Evolutionary conservation across 2,797 vertebrate species (phyloP), one percentile per base, ranked within the genome.

Genomic region (Alosa sapidissima): DNA sequence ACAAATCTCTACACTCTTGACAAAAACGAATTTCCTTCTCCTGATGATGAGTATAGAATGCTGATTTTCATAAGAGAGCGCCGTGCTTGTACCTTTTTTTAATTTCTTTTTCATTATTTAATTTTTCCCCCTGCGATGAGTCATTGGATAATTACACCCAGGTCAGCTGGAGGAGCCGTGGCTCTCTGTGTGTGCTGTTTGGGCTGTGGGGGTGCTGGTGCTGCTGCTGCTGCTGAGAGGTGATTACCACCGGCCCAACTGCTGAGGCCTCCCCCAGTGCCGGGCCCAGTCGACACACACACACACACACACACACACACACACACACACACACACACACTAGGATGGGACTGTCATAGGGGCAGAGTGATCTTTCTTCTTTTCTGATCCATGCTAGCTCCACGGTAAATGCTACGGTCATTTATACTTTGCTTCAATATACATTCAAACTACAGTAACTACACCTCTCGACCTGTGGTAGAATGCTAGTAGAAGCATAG

Each of bases 131-230:
- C 62, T 72, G 54, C 86, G 88, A 89, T 89, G 88, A 87, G 82
- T 90, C 88, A 89, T 87, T 86, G 36, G 83, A 51, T 87, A 86
- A 87, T 91, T 89, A 85, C 47, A 41, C 85, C 41, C 81, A 72
- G 51, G 82, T 83, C 82, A 82, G 60, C 19, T 47, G 6, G 16
- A 19, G 72, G 72, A 19, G 41, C 36, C 47, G 41, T 78, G 6
- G 36, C 72, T 16, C 72, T 47, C 58, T 62, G 58, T 62, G 72
- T 13, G 16, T 78, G 72, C 41, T 78, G 41, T 19, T 45, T 47
- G 5, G 68, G 13, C 19, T 47, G 21, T 62, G 14, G 81, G 16
- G n/a, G 5, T 4, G 36, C 16, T 21, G 83, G 54, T 58, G 36
- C 83, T 51, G 28, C 13, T 19, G 16, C 49, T 45, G 86, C 84